A percentile compares a stretch with the other conserved stretches of the same genome.
These are phyloP conservation scores for Calameuta pallipes DNA, from an alignment of 2,888 invertebrate genomes.

Conservation along the genomic window DNA sequence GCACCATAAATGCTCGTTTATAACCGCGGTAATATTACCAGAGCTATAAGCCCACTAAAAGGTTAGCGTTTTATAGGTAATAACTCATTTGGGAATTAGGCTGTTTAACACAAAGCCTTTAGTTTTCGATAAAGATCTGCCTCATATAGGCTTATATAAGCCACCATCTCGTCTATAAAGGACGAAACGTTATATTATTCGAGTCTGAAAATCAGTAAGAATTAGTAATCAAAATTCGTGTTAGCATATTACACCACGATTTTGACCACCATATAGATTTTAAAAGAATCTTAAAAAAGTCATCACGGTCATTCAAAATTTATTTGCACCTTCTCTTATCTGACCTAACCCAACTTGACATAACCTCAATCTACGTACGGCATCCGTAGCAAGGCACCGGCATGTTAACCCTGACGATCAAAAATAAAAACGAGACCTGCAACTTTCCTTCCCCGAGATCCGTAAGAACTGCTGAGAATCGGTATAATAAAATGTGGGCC, in stretches of 20 bases:
- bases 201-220: not conserved
- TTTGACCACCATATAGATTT: not conserved
- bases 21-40: constrained; percentile 58
- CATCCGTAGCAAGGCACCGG: not conserved
- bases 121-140: constrained; percentile 50
- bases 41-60: constrained; percentile 46
- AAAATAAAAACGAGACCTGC: not conserved
- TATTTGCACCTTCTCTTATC: not conserved
- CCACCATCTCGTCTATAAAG: not conserved
- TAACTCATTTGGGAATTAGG: constrained; percentile 59
- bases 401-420: not conserved
- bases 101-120: constrained; percentile 57
- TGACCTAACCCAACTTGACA: not conserved
- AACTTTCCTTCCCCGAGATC: not conserved
- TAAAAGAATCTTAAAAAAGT: too few relatives aligned
- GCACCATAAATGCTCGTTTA: constrained; percentile 57
- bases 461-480: not conserved
- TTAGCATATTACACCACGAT: not conserved
- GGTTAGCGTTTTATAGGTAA: constrained; percentile 55
- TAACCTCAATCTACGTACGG: not conserved
- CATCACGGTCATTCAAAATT: not conserved
- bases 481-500: not conserved
- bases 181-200: not conserved
- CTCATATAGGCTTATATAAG: too few relatives aligned
- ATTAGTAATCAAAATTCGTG: not conserved